A percentile compares a stretch with the other conserved stretches of the same genome.
Evolutionary conservation across 92 coral and sea anemone genomes (phyloP).

Genomic region (Porites divaricata): DNA sequence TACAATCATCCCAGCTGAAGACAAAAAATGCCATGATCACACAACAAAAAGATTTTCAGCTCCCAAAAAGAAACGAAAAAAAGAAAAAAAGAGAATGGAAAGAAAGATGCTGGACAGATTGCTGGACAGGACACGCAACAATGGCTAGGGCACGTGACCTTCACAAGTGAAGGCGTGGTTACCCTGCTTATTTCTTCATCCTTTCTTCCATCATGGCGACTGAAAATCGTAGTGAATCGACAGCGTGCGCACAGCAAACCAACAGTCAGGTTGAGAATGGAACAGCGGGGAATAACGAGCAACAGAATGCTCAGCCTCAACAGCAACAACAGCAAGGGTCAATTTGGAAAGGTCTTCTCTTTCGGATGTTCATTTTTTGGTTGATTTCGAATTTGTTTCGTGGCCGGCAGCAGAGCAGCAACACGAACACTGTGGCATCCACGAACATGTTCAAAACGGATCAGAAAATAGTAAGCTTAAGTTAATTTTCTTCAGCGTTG

Average conservation of each 20-base stretch:
- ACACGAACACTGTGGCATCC: slow-evolving; percentile 60
- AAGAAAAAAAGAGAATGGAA: no score
- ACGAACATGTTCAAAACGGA: slow-evolving; percentile 81
- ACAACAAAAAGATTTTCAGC: no score
- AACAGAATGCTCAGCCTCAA: slow-evolving; percentile 57
- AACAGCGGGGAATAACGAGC: slow-evolving; percentile 64
- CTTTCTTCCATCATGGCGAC: slow-evolving; percentile 60
- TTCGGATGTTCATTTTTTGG: slow-evolving; percentile 91
- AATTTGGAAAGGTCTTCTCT: slow-evolving; percentile 91
- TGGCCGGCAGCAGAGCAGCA: slow-evolving; percentile 72
- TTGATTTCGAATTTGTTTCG: slow-evolving; percentile 89
- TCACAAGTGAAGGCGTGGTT: slow-evolving; percentile 30
- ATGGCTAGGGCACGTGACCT: slow-evolving; percentile 27
- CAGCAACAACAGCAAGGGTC: slow-evolving; percentile 91
- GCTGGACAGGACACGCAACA: background rate
- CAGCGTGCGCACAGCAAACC: slow-evolving; percentile 39
- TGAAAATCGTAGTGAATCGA: slow-evolving; percentile 13
- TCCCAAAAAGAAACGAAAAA: no score
- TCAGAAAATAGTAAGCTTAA: slow-evolving; percentile 67
- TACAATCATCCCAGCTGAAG: no score
- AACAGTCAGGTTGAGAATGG: slow-evolving; percentile 33
- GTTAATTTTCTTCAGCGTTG: background rate
- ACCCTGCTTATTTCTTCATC: slow-evolving; percentile 16
- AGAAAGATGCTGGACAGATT: no score
- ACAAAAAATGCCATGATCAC: no score